phyloP scores from a whole-genome alignment of 92 coral and sea anemone species.

The Bergia puertoricense region DNA sequence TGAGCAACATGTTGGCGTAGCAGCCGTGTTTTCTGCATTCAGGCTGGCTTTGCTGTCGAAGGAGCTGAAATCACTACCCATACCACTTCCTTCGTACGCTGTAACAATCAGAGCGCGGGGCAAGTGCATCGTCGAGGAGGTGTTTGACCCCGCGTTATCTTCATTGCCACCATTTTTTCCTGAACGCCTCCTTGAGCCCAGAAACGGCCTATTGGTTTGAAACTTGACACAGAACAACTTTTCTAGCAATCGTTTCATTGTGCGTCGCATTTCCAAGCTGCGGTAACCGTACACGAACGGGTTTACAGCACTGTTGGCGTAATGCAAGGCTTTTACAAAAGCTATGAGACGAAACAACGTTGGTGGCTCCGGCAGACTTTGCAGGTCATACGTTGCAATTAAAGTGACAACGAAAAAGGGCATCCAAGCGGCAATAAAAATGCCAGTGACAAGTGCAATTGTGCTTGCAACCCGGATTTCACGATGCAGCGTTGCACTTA shows the following conservation, averaged over 20 bases:
- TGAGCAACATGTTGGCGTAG: neutral
- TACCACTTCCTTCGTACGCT: neutral
- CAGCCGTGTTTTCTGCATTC: neutral
- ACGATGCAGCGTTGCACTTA: constrained; percentile 52
- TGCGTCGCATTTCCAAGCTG: constrained; percentile 57
- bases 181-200: constrained; percentile 22
- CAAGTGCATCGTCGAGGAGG: neutral
- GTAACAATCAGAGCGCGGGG: constrained; percentile 5
- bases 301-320: constrained; percentile 59
- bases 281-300: constrained; percentile 66
- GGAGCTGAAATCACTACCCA: neutral
- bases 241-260: constrained; percentile 39
- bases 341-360: constrained; percentile 54
- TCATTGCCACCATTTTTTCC: neutral
- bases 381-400: constrained; percentile 62
- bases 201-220: neutral
- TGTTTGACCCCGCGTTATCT: neutral
- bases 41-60: constrained; percentile 8
- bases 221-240: neutral
- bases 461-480: constrained; percentile 73
- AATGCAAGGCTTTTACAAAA: constrained; percentile 63
- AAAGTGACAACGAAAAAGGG: constrained; percentile 72
- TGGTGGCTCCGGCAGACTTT: constrained; percentile 61
- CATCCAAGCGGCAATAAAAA: constrained; percentile 76
- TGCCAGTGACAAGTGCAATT: constrained; percentile 71